Evolutionary conservation across 2,797 vertebrate species (phyloP).

Genomic region (Vultur gryphus): DNA sequence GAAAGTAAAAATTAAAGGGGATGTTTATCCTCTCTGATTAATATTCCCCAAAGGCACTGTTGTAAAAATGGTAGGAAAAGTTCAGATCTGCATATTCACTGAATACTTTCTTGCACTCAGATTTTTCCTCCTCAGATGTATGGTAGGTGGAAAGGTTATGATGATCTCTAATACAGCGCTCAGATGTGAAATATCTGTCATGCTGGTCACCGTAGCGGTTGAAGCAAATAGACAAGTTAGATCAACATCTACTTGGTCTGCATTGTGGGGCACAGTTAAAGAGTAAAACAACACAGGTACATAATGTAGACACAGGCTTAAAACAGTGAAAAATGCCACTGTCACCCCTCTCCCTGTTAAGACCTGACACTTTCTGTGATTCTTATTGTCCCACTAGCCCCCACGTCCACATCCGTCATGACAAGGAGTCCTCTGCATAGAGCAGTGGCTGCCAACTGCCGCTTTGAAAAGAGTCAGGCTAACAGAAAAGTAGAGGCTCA

Average conservation of each 20-base stretch:
- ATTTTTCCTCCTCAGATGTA: neutral
- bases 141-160: neutral
- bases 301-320: neutral
- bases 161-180: neutral
- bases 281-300: neutral
- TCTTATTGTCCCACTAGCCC: neutral
- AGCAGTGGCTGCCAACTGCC: neutral
- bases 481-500: neutral
- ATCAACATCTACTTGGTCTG: neutral
- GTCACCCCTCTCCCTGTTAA: neutral
- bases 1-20: neutral
- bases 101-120: neutral
- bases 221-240: neutral
- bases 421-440: neutral
- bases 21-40: neutral
- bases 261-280: neutral
- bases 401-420: accelerated
- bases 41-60: neutral
- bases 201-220: neutral
- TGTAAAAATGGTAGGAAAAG: neutral
- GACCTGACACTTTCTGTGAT: neutral
- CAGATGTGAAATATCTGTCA: neutral
- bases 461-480: neutral
- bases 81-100: neutral
- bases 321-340: neutral